Conservation (phyloP, 1,140 invertebrate species). For the Trichonephila inaurata region DNA sequence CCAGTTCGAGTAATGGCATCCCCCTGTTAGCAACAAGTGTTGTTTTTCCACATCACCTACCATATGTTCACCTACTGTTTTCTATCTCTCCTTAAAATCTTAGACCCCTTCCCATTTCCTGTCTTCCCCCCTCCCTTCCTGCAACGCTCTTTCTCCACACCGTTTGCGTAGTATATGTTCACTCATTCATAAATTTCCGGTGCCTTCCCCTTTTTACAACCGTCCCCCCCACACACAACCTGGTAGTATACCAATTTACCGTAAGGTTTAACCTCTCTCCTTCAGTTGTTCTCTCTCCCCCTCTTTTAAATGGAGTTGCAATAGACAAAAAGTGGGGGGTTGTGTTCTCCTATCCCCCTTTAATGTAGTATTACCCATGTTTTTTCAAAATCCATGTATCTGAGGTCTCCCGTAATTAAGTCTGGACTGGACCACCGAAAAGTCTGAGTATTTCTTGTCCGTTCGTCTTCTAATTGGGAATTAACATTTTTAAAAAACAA, state of each 20-base stretch:
- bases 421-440: too few species aligned
- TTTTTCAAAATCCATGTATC: too few species aligned
- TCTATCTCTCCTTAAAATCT: conserved; percentile 18
- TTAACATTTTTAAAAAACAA: too few species aligned
- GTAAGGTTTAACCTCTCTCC: too few species aligned
- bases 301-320: too few species aligned
- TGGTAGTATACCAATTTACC: background rate
- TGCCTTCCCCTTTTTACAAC: background rate
- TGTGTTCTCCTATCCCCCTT: too few species aligned
- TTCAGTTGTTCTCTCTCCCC: too few species aligned
- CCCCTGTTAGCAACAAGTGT: conserved; percentile 56
- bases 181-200: conserved; percentile 72
- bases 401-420: too few species aligned
- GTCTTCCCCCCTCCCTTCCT: background rate
- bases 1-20: background rate
- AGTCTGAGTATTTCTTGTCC: too few species aligned
- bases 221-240: background rate
- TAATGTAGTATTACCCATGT: too few species aligned
- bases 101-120: conserved; percentile 54
- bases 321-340: too few species aligned
- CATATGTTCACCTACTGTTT: conserved; percentile 69
- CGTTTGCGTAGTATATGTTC: conserved; percentile 38
- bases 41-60: conserved; percentile 11
- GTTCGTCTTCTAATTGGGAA: too few species aligned
- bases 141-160: background rate